A percentile compares a stretch with the other conserved stretches of the same genome.
phyloP scores from a whole-genome alignment of 1,140 invertebrate genomes.

The Rhizoglyphus robini region DNA sequence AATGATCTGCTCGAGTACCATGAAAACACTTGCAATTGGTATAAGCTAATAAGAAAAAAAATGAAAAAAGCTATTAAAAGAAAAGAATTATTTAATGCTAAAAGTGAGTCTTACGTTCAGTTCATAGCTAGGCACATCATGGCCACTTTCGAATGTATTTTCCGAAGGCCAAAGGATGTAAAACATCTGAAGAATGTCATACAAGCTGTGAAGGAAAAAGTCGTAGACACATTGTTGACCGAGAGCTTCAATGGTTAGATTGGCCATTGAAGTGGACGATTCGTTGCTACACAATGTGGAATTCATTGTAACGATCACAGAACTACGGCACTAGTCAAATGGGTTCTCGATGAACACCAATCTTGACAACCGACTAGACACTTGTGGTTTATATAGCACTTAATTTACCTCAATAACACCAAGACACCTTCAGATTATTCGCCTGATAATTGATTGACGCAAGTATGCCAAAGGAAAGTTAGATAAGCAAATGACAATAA shows the following conservation, averaged over 20 bases:
- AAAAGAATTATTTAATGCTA: neutral
- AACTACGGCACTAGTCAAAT: too few relatives aligned
- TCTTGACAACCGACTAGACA: too few relatives aligned
- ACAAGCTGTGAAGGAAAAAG: conserved; percentile 1
- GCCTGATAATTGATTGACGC: too few relatives aligned
- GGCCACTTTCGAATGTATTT: neutral
- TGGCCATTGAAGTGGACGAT: neutral
- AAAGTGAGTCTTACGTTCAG: neutral
- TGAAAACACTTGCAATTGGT: neutral
- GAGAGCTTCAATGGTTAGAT: neutral
- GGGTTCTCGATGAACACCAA: too few relatives aligned
- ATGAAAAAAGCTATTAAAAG: too few relatives aligned
- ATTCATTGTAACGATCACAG: too few relatives aligned
- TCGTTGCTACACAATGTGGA: neutral
- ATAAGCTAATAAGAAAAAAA: conserved; percentile 10
- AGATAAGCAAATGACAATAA: too few relatives aligned
- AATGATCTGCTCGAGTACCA: conserved; percentile 11
- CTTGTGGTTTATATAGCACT: too few relatives aligned
- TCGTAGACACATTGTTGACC: neutral
- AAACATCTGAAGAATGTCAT: conserved; percentile 3
- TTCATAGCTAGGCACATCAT: conserved; percentile 16
- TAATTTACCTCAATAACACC: too few relatives aligned
- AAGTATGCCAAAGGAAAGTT: too few relatives aligned
- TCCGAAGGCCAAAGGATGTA: conserved; percentile 5
- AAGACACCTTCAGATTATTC: too few relatives aligned